Evolutionary conservation across 2,888 invertebrate genomes (phyloP).

Genomic region (Thereva unica): DNA sequence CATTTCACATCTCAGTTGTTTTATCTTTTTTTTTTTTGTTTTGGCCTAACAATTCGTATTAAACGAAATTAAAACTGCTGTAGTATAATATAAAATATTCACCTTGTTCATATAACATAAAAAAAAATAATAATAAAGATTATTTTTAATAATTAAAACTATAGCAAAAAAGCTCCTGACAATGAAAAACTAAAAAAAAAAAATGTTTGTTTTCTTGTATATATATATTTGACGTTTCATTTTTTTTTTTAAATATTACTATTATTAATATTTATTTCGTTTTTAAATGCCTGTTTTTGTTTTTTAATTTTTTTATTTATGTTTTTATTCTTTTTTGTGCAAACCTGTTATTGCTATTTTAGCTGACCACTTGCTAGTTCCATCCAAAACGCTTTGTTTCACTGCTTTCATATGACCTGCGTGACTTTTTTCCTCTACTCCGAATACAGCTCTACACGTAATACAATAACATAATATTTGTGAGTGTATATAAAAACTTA

Average conservation of each 20-base stretch:
- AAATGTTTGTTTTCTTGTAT: too few species aligned
- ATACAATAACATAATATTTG: constrained; percentile 26
- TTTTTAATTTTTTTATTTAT: constrained; percentile 36
- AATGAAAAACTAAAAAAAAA: too few species aligned
- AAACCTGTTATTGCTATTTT: constrained; percentile 99
- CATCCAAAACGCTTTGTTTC: constrained; percentile 98
- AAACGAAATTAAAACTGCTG: too few species aligned
- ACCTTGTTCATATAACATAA: too few species aligned
- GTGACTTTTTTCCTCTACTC: constrained; percentile 93
- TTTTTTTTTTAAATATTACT: background rate
- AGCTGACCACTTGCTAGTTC: constrained; percentile 99
- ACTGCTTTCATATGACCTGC: constrained; percentile 96
- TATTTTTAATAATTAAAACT: too few species aligned
- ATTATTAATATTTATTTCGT: constrained; percentile 1
- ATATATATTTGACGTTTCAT: too few species aligned
- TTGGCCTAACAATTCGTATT: too few species aligned
- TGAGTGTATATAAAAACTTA: background rate
- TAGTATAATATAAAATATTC: too few species aligned
- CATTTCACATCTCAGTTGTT: too few species aligned
- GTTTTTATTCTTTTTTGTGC: constrained; percentile 52
- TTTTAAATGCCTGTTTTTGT: constrained; percentile 39
- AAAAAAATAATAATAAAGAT: too few species aligned
- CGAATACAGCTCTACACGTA: constrained; percentile 86
- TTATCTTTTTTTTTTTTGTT: too few species aligned
- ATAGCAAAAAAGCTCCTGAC: too few species aligned